These are phyloP conservation scores for Tringa solitaria DNA, from an alignment of 2,113 vertebrate species.

Conservation along the genomic window DNA sequence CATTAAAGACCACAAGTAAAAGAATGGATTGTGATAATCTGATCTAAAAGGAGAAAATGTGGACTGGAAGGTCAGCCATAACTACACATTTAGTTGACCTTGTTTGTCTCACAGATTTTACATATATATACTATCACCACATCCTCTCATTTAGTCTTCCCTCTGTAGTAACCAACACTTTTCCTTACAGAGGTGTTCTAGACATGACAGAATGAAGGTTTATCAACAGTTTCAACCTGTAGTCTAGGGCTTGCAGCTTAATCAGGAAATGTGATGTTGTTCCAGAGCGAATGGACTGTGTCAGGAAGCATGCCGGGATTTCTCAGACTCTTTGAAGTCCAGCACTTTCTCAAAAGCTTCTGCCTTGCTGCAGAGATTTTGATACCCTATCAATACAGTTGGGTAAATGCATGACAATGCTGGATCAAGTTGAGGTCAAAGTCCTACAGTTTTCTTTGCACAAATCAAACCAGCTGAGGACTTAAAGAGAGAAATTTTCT, in stretches of 20 bases:
- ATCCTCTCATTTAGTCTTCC: background rate
- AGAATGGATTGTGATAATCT: background rate
- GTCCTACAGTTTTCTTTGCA: background rate
- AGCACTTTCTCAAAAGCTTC: background rate
- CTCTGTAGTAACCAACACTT: background rate
- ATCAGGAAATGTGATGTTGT: background rate
- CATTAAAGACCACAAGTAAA: background rate
- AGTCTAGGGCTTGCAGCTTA: background rate
- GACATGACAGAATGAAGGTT: background rate
- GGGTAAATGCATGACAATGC: background rate
- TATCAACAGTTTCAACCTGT: background rate
- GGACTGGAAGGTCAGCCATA: background rate
- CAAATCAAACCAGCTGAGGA: background rate
- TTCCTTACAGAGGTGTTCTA: background rate
- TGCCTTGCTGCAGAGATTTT: background rate
- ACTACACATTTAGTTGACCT: background rate
- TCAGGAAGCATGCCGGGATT: fast-evolving
- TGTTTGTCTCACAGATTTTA: background rate
- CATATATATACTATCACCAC: background rate
- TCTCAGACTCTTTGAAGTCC: background rate
- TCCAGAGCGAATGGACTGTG: background rate
- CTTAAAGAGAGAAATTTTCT: background rate
- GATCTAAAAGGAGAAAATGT: background rate
- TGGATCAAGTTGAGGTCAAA: background rate
- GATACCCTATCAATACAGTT: background rate